These are phyloP conservation scores for Hetaerina titia DNA, from an alignment of 2,888 invertebrate species.

Conservation along the genomic window DNA sequence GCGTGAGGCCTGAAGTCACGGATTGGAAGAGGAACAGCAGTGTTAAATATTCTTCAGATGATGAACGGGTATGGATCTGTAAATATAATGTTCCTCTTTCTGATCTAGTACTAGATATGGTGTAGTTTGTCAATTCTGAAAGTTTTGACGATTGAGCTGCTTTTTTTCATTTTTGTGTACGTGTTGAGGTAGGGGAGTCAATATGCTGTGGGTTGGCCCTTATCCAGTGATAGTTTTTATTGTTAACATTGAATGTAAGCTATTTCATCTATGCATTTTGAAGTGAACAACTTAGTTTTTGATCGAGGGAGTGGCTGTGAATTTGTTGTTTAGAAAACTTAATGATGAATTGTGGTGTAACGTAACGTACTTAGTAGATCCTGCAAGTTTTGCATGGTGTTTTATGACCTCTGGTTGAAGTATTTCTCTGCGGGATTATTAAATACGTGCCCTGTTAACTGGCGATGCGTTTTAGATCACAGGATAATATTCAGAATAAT, in stretches of 20 bases:
- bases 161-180: not conserved
- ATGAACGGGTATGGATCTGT: slow-evolving; percentile 64
- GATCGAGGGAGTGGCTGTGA: not conserved
- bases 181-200: not conserved
- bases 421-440: not conserved
- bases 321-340: not conserved
- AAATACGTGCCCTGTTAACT: not conserved
- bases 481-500: not conserved
- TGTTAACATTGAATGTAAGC: not conserved
- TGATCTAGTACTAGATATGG: slow-evolving; percentile 11
- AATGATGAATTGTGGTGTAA: not conserved
- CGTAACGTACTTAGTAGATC: not conserved
- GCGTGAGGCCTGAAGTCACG: slow-evolving; percentile 61
- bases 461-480: not conserved
- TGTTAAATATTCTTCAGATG: slow-evolving; percentile 54
- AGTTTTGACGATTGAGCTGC: slow-evolving; percentile 17
- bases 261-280: not conserved
- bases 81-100: slow-evolving; percentile 23
- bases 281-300: not conserved
- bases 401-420: not conserved
- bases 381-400: not conserved
- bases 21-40: slow-evolving; percentile 58
- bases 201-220: not conserved
- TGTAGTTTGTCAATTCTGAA: not conserved
- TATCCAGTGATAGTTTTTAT: not conserved